Evolutionary conservation across 1,140 invertebrate species (phyloP), one percentile per base, ranked within the genome.

Genomic region (Lasaia peninsularis): DNA sequence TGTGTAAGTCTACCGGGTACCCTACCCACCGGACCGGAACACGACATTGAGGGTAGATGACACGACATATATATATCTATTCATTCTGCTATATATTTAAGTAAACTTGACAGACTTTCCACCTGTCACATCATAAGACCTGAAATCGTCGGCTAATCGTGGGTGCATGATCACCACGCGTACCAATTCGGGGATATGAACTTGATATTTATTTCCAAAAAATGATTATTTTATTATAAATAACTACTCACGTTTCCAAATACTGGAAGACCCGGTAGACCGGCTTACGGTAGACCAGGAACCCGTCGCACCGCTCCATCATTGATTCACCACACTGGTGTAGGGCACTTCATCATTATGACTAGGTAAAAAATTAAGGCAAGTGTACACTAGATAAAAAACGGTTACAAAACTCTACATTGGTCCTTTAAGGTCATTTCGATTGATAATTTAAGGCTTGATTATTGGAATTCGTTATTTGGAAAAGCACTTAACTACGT

Each of bases 201-300:
- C n/a, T n/a, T n/a, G n/a, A n/a, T n/a, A n/a, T n/a, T n/a, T n/a
- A n/a, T n/a, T n/a, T n/a, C n/a, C n/a, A n/a, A n/a, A n/a, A n/a
- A n/a, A n/a, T n/a, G n/a, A n/a, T n/a, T n/a, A n/a, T n/a, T n/a
- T 6, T 10, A 14, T 11, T 33, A 8, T 21, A 35, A 14, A 56
- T 20, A 40, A 58, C 61, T 74, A 92, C 92, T 92, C 81, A 92
- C 92, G 93, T 93, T 90, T 94, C 93, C 81, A 94, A 91, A 89
- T 94, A 94, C 91, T 94, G 93, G 89, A 94, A 94, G 75, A 94
- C 93, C 82, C 93, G 91, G 85, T 94, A 94, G 56, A 94, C 92
- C 74, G 93, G 93, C 78, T 93, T 93, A 75, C 92, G 92, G 89
- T 93, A 94, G 89, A 94, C 92, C 80, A 94, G 90, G 80, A 93